Conservation (phyloP, 1,140 invertebrate genomes). For the Nebria ingens region DNA sequence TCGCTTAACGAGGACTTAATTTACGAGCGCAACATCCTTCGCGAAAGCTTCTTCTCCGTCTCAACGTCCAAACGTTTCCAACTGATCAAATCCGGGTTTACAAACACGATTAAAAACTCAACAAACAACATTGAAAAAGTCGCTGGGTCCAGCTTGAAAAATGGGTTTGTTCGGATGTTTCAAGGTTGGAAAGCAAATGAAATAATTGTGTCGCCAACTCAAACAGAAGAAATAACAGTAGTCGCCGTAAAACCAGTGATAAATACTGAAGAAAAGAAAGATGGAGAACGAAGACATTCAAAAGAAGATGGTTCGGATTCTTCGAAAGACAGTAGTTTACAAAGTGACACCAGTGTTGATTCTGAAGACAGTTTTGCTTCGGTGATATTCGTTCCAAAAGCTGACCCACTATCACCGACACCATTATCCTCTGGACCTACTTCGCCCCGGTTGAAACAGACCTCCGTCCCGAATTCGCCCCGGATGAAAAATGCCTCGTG, state of each 20-base stretch:
- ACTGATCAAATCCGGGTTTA: conserved; percentile 64
- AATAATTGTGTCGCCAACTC: conserved; percentile 9
- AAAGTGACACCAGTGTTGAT: conserved; percentile 86
- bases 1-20: conserved; percentile 81
- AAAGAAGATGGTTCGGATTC: conserved; percentile 82
- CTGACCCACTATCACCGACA: conserved; percentile 44
- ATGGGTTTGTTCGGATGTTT: conserved; percentile 32
- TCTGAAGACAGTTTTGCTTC: conserved; percentile 87
- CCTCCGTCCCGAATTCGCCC: conserved; percentile 63
- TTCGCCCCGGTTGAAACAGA: conserved; percentile 40
- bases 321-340: conserved; percentile 82
- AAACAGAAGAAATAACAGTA: conserved; percentile 22
- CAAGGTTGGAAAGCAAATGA: conserved; percentile 30
- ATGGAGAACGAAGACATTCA: conserved; percentile 49
- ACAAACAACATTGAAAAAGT: conserved; percentile 72
- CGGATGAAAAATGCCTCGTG: conserved; percentile 46
- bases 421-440: conserved; percentile 47
- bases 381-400: conserved; percentile 76
- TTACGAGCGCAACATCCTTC: conserved; percentile 59
- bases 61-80: conserved; percentile 70
- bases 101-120: conserved; percentile 64
- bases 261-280: conserved; percentile 26
- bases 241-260: conserved; percentile 30
- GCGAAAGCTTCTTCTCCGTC: conserved; percentile 59
- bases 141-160: conserved; percentile 44